phyloP scores from a whole-genome alignment of 2,797 vertebrate species.

The Chiloscyllium punctatum region DNA sequence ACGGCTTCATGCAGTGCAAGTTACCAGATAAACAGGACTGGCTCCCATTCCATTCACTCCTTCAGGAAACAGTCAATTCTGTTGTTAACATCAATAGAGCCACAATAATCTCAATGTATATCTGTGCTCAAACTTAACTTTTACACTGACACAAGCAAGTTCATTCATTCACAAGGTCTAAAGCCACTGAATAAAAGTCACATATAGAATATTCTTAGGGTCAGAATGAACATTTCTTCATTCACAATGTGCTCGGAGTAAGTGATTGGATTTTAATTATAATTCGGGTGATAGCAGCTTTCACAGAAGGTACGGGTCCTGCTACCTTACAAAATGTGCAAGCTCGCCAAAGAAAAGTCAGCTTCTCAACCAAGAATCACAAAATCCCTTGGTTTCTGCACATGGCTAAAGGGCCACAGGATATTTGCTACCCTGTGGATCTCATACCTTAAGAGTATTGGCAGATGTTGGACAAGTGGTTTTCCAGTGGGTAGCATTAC shows the following conservation, averaged over 20 bases:
- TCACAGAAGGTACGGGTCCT: background rate
- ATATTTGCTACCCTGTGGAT: background rate
- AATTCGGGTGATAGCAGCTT: background rate
- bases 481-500: background rate
- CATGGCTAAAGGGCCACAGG: background rate
- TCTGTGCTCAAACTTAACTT: background rate
- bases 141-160: background rate
- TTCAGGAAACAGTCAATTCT: background rate
- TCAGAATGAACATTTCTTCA: background rate
- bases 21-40: background rate
- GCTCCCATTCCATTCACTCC: background rate
- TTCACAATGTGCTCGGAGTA: conserved; percentile 2
- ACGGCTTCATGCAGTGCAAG: background rate
- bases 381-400: background rate
- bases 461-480: background rate
- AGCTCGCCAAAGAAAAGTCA: background rate
- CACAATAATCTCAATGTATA: background rate
- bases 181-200: background rate
- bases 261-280: background rate
- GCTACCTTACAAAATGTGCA: background rate
- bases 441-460: background rate
- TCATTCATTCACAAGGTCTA: background rate
- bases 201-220: background rate
- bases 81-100: background rate
- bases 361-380: background rate